phyloP scores from a whole-genome alignment of 2,888 invertebrate genomes.

The Chironomus riparius region DNA sequence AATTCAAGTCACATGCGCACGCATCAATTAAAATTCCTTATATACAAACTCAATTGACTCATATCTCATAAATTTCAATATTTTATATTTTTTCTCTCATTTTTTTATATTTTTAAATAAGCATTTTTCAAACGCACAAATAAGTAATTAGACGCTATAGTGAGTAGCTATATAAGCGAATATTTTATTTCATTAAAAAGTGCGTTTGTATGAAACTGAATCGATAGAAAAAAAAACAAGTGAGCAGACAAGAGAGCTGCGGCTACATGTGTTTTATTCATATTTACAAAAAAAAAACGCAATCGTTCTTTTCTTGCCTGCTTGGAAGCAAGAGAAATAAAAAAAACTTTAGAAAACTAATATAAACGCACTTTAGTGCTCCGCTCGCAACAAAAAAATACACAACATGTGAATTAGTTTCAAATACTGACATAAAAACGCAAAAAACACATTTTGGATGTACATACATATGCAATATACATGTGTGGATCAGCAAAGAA shows the following conservation, averaged over 20 bases:
- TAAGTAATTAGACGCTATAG: background rate
- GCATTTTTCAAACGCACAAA: background rate
- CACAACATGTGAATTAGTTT: background rate
- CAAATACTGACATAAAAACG: background rate
- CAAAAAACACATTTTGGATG: background rate
- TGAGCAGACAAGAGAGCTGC: background rate
- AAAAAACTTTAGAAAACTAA: background rate
- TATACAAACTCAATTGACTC: too few relatives aligned
- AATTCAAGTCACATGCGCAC: too few relatives aligned
- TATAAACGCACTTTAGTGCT: background rate
- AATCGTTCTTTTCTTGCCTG: background rate
- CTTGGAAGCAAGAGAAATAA: background rate
- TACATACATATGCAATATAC: background rate
- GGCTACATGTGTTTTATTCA: background rate
- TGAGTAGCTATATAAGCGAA: background rate
- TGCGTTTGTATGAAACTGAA: background rate
- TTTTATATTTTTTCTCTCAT: background rate
- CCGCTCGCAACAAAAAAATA: too few relatives aligned
- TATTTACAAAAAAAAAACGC: background rate
- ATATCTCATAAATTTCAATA: background rate
- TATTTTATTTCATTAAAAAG: background rate
- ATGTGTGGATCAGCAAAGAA: background rate
- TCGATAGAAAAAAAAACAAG: background rate
- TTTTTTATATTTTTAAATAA: background rate
- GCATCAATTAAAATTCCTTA: too few relatives aligned